phyloP scores from a whole-genome alignment of 2,888 invertebrate species.

The Metallyticus violacea region DNA sequence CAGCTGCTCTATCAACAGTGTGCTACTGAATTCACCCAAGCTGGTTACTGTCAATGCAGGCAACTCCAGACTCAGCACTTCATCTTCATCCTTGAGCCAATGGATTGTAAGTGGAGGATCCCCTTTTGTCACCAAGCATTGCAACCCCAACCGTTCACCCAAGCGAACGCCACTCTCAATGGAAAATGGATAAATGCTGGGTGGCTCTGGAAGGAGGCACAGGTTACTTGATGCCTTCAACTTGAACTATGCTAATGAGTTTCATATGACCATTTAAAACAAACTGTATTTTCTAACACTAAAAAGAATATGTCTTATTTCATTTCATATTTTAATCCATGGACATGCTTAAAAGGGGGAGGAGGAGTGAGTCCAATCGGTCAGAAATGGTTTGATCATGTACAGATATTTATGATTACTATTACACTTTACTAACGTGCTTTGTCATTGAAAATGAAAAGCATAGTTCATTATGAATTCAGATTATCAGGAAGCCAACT shows the following conservation, averaged over 20 bases:
- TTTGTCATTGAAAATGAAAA: no score
- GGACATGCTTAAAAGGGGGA: no score
- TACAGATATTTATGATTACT: not conserved
- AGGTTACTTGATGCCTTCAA: not conserved
- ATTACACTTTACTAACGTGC: not conserved
- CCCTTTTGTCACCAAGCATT: slow-evolving; percentile 43
- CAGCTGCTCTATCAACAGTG: slow-evolving; percentile 68
- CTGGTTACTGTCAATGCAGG: slow-evolving; percentile 40
- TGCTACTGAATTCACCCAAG: slow-evolving; percentile 60
- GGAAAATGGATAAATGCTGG: slow-evolving; percentile 41
- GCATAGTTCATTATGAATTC: not conserved
- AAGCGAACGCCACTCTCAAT: slow-evolving; percentile 39
- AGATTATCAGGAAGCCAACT: no score
- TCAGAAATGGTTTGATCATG: not conserved
- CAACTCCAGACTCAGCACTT: slow-evolving; percentile 43
- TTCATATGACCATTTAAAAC: not conserved
- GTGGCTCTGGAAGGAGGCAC: slow-evolving; percentile 39
- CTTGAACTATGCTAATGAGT: not conserved
- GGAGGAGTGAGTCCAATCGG: not conserved
- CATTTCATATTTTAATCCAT: not conserved
- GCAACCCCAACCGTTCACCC: slow-evolving; percentile 41
- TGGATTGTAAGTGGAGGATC: slow-evolving; percentile 47
- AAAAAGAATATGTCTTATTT: not conserved
- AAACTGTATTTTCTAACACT: not conserved
- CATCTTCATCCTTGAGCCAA: slow-evolving; percentile 48